phyloP scores from a whole-genome alignment of 2,797 vertebrate genomes.

The Orientallactaga sibirica region DNA sequence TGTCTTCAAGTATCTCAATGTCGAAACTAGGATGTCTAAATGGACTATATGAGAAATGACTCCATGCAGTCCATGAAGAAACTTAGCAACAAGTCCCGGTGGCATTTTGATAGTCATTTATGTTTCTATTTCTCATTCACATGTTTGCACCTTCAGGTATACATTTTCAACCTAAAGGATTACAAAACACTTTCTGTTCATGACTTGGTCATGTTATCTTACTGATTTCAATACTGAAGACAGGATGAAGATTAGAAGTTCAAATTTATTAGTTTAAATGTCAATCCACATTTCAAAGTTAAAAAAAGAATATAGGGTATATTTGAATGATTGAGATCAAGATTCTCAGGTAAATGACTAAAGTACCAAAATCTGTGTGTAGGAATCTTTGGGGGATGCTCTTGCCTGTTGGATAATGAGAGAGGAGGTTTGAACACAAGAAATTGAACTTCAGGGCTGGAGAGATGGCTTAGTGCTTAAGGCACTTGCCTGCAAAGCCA shows the following conservation, averaged over 20 bases:
- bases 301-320: not conserved
- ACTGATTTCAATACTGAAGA: not conserved
- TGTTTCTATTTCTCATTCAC: not conserved
- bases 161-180: not conserved
- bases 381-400: not conserved
- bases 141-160: not conserved
- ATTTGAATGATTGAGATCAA: not conserved
- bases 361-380: not conserved
- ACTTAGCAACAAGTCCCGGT: not conserved
- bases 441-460: not conserved
- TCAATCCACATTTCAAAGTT: not conserved
- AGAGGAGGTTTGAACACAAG: not conserved
- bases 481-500: no score
- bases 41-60: slow-evolving; percentile 32
- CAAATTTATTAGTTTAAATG: slow-evolving; percentile 1
- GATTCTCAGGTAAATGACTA: not conserved
- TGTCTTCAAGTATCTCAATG: not conserved
- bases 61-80: not conserved
- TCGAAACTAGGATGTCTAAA: slow-evolving; percentile 51
- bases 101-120: not conserved
- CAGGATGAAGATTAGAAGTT: slow-evolving; percentile 20
- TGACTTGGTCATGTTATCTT: slow-evolving; percentile 6
- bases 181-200: not conserved
- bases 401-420: not conserved
- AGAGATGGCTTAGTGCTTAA: no score